Conservation (phyloP, 1,140 invertebrate species). For the Platyscapa corneri region DNA sequence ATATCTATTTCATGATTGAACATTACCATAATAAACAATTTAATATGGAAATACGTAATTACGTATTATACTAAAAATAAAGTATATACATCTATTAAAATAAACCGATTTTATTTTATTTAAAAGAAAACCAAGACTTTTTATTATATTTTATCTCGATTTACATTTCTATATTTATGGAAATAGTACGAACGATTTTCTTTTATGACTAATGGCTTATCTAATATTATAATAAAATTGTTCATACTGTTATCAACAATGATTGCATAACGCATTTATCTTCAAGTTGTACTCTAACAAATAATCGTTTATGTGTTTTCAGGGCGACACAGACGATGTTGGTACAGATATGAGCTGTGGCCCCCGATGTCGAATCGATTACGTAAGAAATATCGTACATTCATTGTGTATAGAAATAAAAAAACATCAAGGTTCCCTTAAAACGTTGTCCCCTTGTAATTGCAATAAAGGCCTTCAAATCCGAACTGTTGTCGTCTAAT, state of each 20-base stretch:
- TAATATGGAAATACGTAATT: no score
- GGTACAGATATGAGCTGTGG: slow-evolving; percentile 79
- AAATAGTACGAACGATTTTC: no score
- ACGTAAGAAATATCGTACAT: slow-evolving; percentile 63
- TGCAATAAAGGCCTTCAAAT: neutral
- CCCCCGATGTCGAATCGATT: slow-evolving; percentile 77
- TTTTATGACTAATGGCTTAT: no score
- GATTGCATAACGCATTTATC: slow-evolving; percentile 6
- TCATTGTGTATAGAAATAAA: slow-evolving; percentile 7
- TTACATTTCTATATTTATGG: no score
- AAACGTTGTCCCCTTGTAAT: neutral
- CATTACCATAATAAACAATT: no score
- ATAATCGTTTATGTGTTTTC: slow-evolving; percentile 62
- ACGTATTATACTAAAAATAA: no score
- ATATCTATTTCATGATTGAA: no score
- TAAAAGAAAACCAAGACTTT: no score
- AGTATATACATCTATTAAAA: no score
- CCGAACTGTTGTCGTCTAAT: neutral
- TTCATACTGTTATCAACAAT: neutral
- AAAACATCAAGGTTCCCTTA: neutral
- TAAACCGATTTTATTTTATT: no score
- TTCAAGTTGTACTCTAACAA: no score
- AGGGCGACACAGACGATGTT: slow-evolving; percentile 79
- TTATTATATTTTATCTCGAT: no score
- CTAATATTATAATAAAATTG: neutral